Conservation (phyloP, 2,797 vertebrate species). For the Lateolabrax maculatus region DNA sequence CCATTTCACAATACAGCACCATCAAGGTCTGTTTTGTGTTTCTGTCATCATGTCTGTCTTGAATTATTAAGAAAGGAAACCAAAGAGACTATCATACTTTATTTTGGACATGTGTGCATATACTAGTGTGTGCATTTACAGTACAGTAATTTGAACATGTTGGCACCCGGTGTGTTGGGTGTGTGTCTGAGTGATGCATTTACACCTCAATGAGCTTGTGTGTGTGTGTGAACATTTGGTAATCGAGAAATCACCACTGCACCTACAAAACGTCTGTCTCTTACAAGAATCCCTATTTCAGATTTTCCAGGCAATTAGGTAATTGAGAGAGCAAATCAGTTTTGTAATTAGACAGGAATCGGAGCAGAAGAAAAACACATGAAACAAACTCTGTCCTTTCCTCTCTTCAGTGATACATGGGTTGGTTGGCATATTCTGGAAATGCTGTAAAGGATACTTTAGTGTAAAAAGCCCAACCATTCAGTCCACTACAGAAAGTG, state of each 20-base stretch:
- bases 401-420: not conserved
- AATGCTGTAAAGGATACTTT: conserved; percentile 10
- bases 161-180: conserved; percentile 33
- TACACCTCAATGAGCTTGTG: conserved; percentile 27
- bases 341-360: conserved; percentile 72
- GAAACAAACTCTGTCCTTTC: conserved; percentile 33
- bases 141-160: conserved; percentile 20
- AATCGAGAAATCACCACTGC: conserved; percentile 62
- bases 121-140: conserved; percentile 17
- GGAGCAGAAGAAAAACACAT: conserved; percentile 56
- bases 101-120: conserved; percentile 18
- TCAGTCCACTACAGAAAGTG: not conserved
- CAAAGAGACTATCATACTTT: conserved; percentile 18
- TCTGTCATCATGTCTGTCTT: conserved; percentile 42
- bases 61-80: conserved; percentile 45
- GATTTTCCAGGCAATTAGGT: conserved; percentile 79
- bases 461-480: not conserved
- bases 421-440: conserved; percentile 7
- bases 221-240: conserved; percentile 15
- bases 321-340: conserved; percentile 69
- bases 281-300: conserved; percentile 62
- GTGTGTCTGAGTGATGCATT: conserved; percentile 43
- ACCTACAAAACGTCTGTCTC: conserved; percentile 57
- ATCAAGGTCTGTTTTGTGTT: conserved; percentile 52
- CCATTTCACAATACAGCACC: conserved; percentile 48